Evolutionary conservation across 2,113 vertebrate species (phyloP), one percentile per base, ranked within the genome.

Genomic region (Phyllostomus discolor): DNA sequence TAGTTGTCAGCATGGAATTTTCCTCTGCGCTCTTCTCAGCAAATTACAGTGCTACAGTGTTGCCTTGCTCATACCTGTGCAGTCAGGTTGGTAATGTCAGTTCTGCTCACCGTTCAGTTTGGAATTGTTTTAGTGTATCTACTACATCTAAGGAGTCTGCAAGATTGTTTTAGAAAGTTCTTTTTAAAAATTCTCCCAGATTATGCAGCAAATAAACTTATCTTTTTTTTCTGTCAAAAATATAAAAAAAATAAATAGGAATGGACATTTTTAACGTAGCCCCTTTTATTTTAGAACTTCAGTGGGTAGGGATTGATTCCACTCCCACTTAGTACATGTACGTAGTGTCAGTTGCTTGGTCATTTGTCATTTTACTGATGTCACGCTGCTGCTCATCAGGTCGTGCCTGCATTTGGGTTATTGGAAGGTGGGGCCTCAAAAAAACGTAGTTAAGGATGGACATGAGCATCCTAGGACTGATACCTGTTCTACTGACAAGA

Each of bases 221-320:
- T 14, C 33, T 54, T 90, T 95, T 95, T 94, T 96, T 91, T 24
- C 50, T 92, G 73, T 93, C 26, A 80, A 92, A 76, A 70, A 48
- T 50, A 84, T 20, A n/a, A 92, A 84, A n/a, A 12, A 16, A 67
- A 76, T 15, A 72, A 90, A 31, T 85, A 12, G 69, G 50, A 89
- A 72, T 24, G 76, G n/a, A 19, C 5, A 38, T 84, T 88, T 92
- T 96, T 88, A 81, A 93, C 78, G n/a, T 66, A 67, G 72, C 26
- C 48, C 11, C 80, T 78, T 96, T 92, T 80, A 70, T 26, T 91
- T 85, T 78, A 86, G 67, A 87, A 76, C 69, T 94, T 70, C 3
- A 78, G 1, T 69, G 70, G 57, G 5, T 81, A 88, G 20, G 48
- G 16, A 35, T 94, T 95, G 92, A 73, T 88, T 52, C 12, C 88